Conservation (phyloP, 2,888 invertebrate species). For the Dynastes maya region DNA sequence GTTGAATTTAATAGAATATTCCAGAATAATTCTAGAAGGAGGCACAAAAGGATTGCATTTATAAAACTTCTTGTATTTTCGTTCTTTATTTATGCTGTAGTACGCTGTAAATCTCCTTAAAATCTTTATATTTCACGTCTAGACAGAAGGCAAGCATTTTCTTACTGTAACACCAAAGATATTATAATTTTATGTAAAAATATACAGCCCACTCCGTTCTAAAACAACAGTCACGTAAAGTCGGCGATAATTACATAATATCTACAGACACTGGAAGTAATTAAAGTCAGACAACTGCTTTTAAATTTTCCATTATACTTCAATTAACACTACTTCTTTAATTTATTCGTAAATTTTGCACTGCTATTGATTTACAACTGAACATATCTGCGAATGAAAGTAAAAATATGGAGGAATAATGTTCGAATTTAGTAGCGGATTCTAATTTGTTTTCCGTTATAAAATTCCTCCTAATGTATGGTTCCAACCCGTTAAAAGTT, state of each 20-base stretch:
- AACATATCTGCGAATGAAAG: no score
- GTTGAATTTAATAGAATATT: no score
- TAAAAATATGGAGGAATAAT: no score
- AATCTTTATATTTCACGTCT: slow-evolving; percentile 5
- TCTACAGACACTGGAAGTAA: slow-evolving; percentile 19
- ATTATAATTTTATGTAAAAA: slow-evolving; percentile 38
- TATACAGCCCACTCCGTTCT: slow-evolving; percentile 25
- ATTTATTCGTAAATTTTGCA: neutral
- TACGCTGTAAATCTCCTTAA: neutral
- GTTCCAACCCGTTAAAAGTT: neutral
- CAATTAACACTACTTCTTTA: slow-evolving; percentile 1
- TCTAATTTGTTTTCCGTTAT: neutral
- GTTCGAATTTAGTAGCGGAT: neutral
- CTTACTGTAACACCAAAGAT: slow-evolving; percentile 5
- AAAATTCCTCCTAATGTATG: neutral
- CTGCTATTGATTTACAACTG: neutral
- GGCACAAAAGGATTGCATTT: no score
- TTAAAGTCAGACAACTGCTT: slow-evolving; percentile 1
- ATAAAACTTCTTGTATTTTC: neutral
- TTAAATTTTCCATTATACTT: neutral
- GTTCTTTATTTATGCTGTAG: neutral
- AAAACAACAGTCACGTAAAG: slow-evolving; percentile 25
- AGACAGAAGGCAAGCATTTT: slow-evolving; percentile 17
- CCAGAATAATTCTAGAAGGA: no score
- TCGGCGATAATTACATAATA: slow-evolving; percentile 33